phyloP scores from a whole-genome alignment of 2,797 vertebrate genomes.

The Vespertilio murinus region DNA sequence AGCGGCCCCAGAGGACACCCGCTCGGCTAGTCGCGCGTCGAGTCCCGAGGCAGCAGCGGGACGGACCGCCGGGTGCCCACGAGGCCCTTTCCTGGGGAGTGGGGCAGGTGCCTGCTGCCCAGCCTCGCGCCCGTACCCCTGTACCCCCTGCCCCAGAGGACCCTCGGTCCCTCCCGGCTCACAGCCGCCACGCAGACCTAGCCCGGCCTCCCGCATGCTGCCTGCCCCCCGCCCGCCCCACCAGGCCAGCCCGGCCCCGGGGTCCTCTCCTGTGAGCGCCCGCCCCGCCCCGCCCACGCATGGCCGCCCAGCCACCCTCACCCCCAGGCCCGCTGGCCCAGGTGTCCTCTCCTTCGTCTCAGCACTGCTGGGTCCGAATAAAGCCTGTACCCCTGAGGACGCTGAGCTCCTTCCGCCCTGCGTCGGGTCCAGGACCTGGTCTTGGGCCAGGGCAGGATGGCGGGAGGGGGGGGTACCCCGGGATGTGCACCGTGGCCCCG shows the following conservation, averaged over 20 bases:
- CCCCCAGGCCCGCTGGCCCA: conserved; percentile 44
- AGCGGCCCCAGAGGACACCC: background rate
- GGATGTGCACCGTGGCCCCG: background rate
- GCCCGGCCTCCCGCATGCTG: conserved; percentile 71
- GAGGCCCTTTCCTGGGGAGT: background rate
- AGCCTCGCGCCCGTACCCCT: background rate
- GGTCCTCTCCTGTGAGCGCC: conserved; percentile 30
- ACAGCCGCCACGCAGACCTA: conserved; percentile 11
- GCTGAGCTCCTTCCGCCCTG: conserved; percentile 32
- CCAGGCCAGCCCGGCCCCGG: conserved; percentile 32
- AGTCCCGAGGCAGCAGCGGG: conserved; percentile 35
- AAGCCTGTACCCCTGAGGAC: conserved; percentile 61
- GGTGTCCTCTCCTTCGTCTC: conserved; percentile 55
- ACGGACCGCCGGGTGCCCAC: background rate
- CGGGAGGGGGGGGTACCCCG: background rate
- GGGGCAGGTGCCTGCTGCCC: background rate
- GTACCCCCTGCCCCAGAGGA: background rate
- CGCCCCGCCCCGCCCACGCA: conserved; percentile 47
- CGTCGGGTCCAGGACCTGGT: background rate
- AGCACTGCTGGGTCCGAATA: conserved; percentile 75
- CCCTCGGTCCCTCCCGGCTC: conserved; percentile 17
- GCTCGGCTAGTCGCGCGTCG: background rate
- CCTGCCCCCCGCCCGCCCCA: conserved; percentile 30
- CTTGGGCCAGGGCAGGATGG: background rate
- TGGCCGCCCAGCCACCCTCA: conserved; percentile 62